Evolutionary conservation across 2,113 vertebrate species (phyloP).

Genomic region (Dasyurus viverrinus): DNA sequence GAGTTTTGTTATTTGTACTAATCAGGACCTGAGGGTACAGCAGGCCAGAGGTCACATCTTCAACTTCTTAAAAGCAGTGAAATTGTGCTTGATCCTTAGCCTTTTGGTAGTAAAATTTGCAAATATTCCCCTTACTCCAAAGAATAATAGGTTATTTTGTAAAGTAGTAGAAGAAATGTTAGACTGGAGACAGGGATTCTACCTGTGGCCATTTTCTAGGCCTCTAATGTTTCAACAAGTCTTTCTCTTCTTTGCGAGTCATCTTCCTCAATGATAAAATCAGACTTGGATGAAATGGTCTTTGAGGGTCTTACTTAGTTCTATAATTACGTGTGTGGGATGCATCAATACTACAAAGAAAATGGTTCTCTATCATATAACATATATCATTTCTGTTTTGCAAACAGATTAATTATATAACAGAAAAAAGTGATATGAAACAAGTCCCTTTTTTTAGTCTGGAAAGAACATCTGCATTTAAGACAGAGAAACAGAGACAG

Average conservation of each 20-base stretch:
- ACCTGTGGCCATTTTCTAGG: background rate
- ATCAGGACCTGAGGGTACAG: background rate
- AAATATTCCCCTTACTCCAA: background rate
- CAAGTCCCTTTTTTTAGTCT: background rate
- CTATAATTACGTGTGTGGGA: background rate
- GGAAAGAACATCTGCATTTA: background rate
- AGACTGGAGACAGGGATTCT: background rate
- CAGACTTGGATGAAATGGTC: background rate
- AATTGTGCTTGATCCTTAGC: background rate
- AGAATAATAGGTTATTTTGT: background rate
- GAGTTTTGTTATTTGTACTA: background rate
- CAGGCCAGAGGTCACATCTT: background rate
- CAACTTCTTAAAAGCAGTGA: background rate
- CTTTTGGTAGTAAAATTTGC: background rate
- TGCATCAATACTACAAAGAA: background rate
- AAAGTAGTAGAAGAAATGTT: background rate
- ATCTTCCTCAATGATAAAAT: background rate
- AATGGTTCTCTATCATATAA: background rate
- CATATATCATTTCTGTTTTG: conserved; percentile 45
- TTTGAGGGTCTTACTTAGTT: background rate
- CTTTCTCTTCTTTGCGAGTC: background rate
- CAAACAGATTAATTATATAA: background rate
- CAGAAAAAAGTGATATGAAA: conserved; percentile 2
- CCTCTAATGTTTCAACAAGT: background rate
- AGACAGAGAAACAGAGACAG: background rate